These are phyloP conservation scores for Drosophila pectinifera DNA, from an alignment of 1,140 invertebrate genomes.

Conservation along the genomic window DNA sequence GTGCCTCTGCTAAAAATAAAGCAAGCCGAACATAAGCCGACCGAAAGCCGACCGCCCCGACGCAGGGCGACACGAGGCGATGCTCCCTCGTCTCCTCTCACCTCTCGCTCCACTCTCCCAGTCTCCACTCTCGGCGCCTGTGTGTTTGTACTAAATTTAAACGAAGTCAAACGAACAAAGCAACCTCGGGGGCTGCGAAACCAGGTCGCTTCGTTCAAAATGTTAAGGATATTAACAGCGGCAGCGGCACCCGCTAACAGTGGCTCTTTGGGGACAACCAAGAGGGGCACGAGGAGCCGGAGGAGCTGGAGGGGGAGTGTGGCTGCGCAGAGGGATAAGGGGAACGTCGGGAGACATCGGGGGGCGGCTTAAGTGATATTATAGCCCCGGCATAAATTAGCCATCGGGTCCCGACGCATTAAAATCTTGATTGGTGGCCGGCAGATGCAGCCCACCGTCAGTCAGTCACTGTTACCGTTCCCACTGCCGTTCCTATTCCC, in stretches of 20 bases:
- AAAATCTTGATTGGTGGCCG: conserved; percentile 74
- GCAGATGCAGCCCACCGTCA: conserved; percentile 56
- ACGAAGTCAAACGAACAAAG: conserved; percentile 24
- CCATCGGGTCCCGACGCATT: conserved; percentile 57
- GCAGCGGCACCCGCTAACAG: conserved; percentile 25
- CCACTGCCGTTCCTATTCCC: neutral
- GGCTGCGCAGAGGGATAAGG: too few relatives aligned
- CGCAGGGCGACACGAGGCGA: neutral
- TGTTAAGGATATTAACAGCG: conserved; percentile 42
- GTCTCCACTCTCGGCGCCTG: neutral
- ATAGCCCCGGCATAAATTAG: conserved; percentile 61
- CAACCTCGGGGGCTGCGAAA: conserved; percentile 23
- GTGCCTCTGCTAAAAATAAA: conserved; percentile 41
- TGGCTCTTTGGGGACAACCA: neutral
- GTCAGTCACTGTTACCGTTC: conserved; percentile 12
- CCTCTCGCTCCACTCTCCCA: neutral
- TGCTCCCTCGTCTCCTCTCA: conserved; percentile 12
- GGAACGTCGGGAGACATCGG: neutral
- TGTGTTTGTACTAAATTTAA: conserved; percentile 39
- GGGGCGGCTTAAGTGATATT: conserved; percentile 57
- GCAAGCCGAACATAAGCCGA: neutral
- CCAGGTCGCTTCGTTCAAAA: conserved; percentile 44
- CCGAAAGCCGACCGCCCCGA: neutral
- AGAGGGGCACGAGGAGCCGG: neutral
- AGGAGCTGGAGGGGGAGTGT: too few relatives aligned